Conservation (phyloP, 2,888 invertebrate species). For the Rhyacophila evoluta region DNA sequence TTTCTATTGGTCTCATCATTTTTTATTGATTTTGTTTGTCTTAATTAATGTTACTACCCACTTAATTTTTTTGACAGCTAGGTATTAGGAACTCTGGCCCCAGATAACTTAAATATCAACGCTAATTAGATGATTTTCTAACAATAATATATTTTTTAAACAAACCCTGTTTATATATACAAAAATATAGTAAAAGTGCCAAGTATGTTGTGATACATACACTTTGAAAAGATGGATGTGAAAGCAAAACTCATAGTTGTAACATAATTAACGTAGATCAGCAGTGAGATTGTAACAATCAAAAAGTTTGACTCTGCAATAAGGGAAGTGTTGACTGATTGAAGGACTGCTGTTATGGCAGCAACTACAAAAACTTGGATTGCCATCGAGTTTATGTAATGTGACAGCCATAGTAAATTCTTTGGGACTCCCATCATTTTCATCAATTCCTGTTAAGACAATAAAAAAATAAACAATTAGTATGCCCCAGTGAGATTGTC, state of each 20-base stretch:
- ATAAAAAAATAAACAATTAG: too few relatives aligned
- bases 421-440: conserved; percentile 81
- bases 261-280: conserved; percentile 71
- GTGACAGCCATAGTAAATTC: conserved; percentile 75
- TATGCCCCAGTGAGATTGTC: too few relatives aligned
- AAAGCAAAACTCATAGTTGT: conserved; percentile 74
- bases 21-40: too few relatives aligned
- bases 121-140: too few relatives aligned
- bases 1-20: too few relatives aligned
- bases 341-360: conserved; percentile 62
- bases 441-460: conserved; percentile 74
- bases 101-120: too few relatives aligned
- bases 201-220: conserved; percentile 65
- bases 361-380: conserved; percentile 69
- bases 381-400: conserved; percentile 75
- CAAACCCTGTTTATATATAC: too few relatives aligned
- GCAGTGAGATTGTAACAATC: conserved; percentile 71
- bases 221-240: conserved; percentile 74
- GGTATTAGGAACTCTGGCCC: too few relatives aligned
- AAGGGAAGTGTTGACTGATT: conserved; percentile 61
- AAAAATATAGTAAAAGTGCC: too few relatives aligned
- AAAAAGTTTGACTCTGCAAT: conserved; percentile 67
- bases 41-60: too few relatives aligned
- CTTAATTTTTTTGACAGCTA: too few relatives aligned
- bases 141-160: too few relatives aligned